Base-by-base conservation (phyloP, 2,797 vertebrate species). In the Ptychobarbus kaznakovi region DNA sequence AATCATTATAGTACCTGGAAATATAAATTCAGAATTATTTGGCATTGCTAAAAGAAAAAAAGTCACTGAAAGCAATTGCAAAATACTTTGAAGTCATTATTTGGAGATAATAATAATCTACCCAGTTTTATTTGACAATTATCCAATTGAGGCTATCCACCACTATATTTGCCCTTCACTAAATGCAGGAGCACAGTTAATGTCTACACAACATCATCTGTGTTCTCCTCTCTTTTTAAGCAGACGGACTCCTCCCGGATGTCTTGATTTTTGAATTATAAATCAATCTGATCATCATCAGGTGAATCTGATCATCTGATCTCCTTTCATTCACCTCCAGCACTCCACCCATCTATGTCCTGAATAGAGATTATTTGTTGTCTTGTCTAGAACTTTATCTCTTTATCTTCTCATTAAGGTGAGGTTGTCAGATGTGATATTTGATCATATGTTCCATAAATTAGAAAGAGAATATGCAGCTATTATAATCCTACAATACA, bases 391-490 rank as follows among this genome's bases (percentile, higher is more conserved):
- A 3, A 58, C 2, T 10, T 40, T 13, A 16, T 77, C 12, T 58
- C n/a, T 77, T 42, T 61, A 53, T 16, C 32, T 32, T 32, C 32
- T 32, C 32, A n/a, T 32, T 32, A 75, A 53, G 10, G 73, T 35
- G 25, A 75, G 28, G 35, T 22, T 22, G 28, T 53, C 9, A 53
- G 6, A 38, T n/a, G 32, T 58, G 74, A 77, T 5, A 77, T 58
- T 42, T 77, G 22, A 77, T 58, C 76, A 20, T 10, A 63, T 63
- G 56, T 25, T 63, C 18, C n/a, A 79, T 79, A 38, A 38, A 65
- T 44, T 46, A 32, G 6, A 63, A 63, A 63, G 22, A 79, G 40
- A 79, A 6, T 9, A 63, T 11, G 11, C 58, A 65, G 25, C 40
- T 18, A 65, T 61, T 61, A 53, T 61, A 58, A 79, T 12, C 15